Percentiles rank a stretch among this genome's conserved stretches.
Conservation (phyloP, 2,113 vertebrate genomes). For the Callochromis pleurospilus region DNA sequence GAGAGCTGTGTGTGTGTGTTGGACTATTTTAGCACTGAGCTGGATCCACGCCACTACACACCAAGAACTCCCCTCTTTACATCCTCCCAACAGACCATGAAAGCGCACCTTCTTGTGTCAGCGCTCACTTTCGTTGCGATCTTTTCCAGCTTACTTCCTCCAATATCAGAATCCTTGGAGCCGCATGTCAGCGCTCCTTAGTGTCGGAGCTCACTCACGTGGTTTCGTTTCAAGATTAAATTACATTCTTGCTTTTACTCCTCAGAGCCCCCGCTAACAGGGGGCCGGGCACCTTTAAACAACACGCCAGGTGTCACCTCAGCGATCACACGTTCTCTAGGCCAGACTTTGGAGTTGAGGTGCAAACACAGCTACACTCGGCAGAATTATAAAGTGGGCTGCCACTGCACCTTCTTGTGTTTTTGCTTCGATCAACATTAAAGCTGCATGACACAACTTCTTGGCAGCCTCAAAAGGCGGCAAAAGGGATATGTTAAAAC, state of each 20-base stretch:
- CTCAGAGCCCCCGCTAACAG: neutral
- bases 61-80: neutral
- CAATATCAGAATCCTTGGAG: neutral
- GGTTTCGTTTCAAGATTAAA: slow-evolving; percentile 1
- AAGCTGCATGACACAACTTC: neutral
- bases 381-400: neutral
- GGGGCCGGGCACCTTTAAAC: neutral
- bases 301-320: neutral
- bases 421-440: neutral
- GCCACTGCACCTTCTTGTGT: neutral
- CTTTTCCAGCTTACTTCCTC: neutral
- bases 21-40: slow-evolving; percentile 14
- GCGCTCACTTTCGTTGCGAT: neutral
- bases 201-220: neutral
- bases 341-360: neutral
- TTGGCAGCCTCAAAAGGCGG: neutral
- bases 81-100: neutral
- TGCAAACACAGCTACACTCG: neutral
- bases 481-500: neutral
- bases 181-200: neutral
- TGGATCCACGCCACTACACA: neutral
- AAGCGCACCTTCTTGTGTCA: slow-evolving; percentile 9
- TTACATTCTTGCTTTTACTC: neutral
- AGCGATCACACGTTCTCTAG: neutral
- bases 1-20: neutral